These are phyloP conservation scores for Schizothorax lantsangensis DNA, from an alignment of 2,797 vertebrate species.

Conservation along the genomic window DNA sequence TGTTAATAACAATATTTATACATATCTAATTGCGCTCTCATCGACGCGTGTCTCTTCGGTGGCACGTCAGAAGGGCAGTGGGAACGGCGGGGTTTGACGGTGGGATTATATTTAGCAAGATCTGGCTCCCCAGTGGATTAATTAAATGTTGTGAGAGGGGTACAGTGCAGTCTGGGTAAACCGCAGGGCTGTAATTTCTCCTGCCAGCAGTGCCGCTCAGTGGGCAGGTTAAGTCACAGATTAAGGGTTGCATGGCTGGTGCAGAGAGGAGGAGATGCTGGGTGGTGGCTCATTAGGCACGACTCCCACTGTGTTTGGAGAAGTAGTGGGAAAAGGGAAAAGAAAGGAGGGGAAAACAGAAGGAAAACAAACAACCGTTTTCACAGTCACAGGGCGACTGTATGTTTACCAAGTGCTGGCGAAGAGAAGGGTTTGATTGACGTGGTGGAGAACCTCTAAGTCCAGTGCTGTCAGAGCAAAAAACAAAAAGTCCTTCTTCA, in stretches of 20 bases:
- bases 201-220: constrained; percentile 60
- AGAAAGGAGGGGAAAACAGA: constrained; percentile 41
- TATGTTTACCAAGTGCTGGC: constrained; percentile 48
- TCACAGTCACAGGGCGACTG: constrained; percentile 7
- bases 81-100: constrained; percentile 35
- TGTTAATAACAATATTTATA: constrained; percentile 59
- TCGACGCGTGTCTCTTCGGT: constrained; percentile 34
- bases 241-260: constrained; percentile 66
- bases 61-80: constrained; percentile 32
- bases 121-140: constrained; percentile 65
- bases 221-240: constrained; percentile 69
- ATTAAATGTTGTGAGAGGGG: constrained; percentile 65
- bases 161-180: constrained; percentile 59
- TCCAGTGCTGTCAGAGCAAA: constrained; percentile 64
- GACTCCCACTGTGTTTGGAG: constrained; percentile 56
- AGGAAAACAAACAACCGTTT: constrained; percentile 56
- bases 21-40: constrained; percentile 54
- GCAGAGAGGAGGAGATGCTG: constrained; percentile 55
- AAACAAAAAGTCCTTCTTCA: constrained; percentile 26
- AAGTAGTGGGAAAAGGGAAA: constrained; percentile 41
- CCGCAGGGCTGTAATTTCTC: constrained; percentile 65
- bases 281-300: constrained; percentile 65
- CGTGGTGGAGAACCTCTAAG: constrained; percentile 61
- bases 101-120: constrained; percentile 64
- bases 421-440: constrained; percentile 46